A percentile compares a stretch with the other conserved stretches of the same genome.
Evolutionary conservation across 2,113 vertebrate species (phyloP).

Genomic region (Aplodontia rufa): DNA sequence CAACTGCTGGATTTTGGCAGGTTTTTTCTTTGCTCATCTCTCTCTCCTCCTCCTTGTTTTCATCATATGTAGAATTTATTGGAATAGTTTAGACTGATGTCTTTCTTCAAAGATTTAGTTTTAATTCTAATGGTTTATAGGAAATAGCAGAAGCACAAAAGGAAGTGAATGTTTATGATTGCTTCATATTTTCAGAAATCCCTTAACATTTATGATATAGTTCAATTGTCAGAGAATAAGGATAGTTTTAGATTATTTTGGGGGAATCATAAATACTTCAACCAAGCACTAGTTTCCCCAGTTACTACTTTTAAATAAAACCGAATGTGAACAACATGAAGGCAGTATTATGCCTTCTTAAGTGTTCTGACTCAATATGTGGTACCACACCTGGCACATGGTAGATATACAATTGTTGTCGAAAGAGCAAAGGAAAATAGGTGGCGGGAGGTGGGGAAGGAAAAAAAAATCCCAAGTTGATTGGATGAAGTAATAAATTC

Average conservation of each 20-base stretch:
- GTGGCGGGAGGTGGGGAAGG: neutral
- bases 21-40: slow-evolving; percentile 70
- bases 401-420: neutral
- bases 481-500: neutral
- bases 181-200: slow-evolving; percentile 57
- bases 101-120: slow-evolving; percentile 59
- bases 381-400: neutral
- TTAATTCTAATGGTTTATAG: slow-evolving; percentile 65
- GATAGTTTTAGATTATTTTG: slow-evolving; percentile 47
- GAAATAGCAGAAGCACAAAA: slow-evolving; percentile 50
- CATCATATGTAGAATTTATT: slow-evolving; percentile 72
- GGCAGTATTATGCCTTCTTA: slow-evolving; percentile 11
- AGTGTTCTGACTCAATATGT: neutral
- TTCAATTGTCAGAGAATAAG: slow-evolving; percentile 61
- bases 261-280: slow-evolving; percentile 28
- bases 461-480: neutral
- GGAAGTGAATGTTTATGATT: slow-evolving; percentile 51
- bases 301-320: slow-evolving; percentile 51
- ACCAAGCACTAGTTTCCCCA: slow-evolving; percentile 28
- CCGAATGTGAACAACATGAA: slow-evolving; percentile 28
- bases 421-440: neutral
- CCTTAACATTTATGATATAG: slow-evolving; percentile 29
- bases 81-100: slow-evolving; percentile 72
- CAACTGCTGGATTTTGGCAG: slow-evolving; percentile 80
- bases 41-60: slow-evolving; percentile 73